Conservation (phyloP, 2,888 invertebrate genomes). For the Dryomyza anilis region DNA sequence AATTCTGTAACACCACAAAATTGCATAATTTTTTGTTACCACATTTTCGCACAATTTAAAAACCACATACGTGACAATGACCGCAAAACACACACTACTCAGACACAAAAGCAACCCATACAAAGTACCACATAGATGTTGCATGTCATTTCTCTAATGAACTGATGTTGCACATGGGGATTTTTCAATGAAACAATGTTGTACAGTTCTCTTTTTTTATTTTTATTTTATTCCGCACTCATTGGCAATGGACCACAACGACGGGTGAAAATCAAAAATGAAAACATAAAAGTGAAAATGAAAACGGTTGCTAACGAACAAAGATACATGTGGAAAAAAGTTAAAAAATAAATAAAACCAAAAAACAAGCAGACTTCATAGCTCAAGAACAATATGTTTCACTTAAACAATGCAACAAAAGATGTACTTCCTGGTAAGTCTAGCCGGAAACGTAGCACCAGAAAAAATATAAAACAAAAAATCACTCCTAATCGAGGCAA, state of each 20-base stretch:
- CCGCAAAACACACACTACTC: background rate
- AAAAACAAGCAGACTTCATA: background rate
- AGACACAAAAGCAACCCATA: background rate
- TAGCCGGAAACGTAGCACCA: constrained; percentile 23
- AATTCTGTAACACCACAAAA: background rate
- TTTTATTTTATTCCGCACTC: background rate
- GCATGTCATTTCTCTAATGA: constrained; percentile 21
- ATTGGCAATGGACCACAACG: background rate
- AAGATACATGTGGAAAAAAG: background rate
- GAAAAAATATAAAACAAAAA: constrained; percentile 1
- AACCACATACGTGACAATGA: constrained; percentile 14
- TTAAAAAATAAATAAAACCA: background rate
- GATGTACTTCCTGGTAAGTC: constrained; percentile 24
- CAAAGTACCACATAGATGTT: constrained; percentile 1
- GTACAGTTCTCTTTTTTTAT: background rate
- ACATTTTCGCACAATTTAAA: background rate
- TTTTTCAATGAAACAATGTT: constrained; percentile 5
- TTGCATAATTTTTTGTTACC: background rate
- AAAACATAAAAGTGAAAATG: constrained; percentile 18
- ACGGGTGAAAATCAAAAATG: constrained; percentile 2
- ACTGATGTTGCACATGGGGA: constrained; percentile 25
- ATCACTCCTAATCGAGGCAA: constrained; percentile 9
- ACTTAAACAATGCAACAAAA: constrained; percentile 25
- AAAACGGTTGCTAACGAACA: constrained; percentile 9
- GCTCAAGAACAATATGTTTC: constrained; percentile 19